These are phyloP conservation scores for Aptenodytes forsteri DNA, from an alignment of 2,113 vertebrate species.

Conservation along the genomic window DNA sequence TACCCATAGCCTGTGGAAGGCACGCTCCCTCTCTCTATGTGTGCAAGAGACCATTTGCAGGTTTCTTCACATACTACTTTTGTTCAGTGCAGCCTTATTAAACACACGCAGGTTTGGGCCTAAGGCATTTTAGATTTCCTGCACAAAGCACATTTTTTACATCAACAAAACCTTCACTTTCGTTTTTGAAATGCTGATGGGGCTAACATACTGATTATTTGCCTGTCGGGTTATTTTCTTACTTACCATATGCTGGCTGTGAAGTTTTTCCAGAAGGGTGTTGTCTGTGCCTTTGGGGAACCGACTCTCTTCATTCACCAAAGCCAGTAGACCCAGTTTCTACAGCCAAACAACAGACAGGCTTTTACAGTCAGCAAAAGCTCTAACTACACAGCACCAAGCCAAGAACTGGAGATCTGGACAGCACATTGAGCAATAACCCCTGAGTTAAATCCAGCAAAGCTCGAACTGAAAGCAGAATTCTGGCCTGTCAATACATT, in stretches of 20 bases:
- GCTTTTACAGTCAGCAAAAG: constrained; percentile 34
- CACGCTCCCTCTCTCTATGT: not conserved
- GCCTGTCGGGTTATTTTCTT: constrained; percentile 44
- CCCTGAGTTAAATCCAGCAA: not conserved
- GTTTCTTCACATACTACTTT: not conserved
- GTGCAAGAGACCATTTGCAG: not conserved
- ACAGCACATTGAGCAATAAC: not conserved
- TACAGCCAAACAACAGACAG: constrained; percentile 60
- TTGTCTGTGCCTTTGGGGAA: constrained; percentile 94
- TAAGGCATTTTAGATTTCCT: constrained; percentile 9
- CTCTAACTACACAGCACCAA: not conserved
- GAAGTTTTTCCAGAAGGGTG: constrained; percentile 91
- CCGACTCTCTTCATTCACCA: constrained; percentile 93
- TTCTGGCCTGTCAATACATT: not conserved
- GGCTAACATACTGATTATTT: constrained; percentile 58
- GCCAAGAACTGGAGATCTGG: not conserved
- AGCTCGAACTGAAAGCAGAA: not conserved
- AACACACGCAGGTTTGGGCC: not conserved
- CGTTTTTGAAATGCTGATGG: constrained; percentile 39
- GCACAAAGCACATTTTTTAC: constrained; percentile 29
- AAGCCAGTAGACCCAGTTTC: constrained; percentile 91
- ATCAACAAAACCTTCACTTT: constrained; percentile 42
- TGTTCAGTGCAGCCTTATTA: not conserved
- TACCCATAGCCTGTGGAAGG: not conserved
- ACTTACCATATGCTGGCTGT: constrained; percentile 89